phyloP scores from a whole-genome alignment of 2,888 invertebrate genomes.

The Toxonevra muliebris region DNA sequence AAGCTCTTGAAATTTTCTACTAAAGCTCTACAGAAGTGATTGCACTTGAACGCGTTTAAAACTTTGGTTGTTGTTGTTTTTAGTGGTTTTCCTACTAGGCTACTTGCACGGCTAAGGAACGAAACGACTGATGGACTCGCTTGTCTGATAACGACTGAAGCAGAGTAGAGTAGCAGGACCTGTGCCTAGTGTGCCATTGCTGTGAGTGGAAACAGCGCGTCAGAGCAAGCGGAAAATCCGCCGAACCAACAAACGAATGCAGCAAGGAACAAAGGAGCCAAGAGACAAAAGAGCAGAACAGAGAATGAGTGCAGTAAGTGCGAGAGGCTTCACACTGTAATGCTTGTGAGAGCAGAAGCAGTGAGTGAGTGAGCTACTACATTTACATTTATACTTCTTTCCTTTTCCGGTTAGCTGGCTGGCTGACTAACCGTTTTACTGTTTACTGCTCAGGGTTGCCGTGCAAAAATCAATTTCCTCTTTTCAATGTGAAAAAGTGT shows the following conservation, averaged over 20 bases:
- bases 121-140: constrained; percentile 64
- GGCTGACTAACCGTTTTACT: neutral
- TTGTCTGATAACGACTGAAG: constrained; percentile 64
- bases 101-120: constrained; percentile 61
- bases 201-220: neutral
- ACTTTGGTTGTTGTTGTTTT: constrained; percentile 1
- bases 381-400: no score
- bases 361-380: neutral
- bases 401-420: constrained; percentile 10
- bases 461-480: constrained; percentile 36
- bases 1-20: constrained; percentile 55
- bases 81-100: constrained; percentile 51
- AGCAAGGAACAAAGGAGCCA: neutral
- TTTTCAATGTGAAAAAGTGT: neutral
- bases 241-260: constrained; percentile 12
- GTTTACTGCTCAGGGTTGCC: constrained; percentile 34
- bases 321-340: no score
- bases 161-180: constrained; percentile 43
- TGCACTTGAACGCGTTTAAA: constrained; percentile 58
- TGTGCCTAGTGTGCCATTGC: constrained; percentile 41
- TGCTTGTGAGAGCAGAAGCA: neutral
- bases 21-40: constrained; percentile 58
- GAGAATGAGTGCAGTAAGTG: neutral
- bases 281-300: neutral
- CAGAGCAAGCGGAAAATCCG: neutral